A percentile compares a stretch with the other conserved stretches of the same genome.
These are phyloP conservation scores for Yponomeuta evonymella DNA, from an alignment of 2,888 invertebrate species.

Conservation along the genomic window DNA sequence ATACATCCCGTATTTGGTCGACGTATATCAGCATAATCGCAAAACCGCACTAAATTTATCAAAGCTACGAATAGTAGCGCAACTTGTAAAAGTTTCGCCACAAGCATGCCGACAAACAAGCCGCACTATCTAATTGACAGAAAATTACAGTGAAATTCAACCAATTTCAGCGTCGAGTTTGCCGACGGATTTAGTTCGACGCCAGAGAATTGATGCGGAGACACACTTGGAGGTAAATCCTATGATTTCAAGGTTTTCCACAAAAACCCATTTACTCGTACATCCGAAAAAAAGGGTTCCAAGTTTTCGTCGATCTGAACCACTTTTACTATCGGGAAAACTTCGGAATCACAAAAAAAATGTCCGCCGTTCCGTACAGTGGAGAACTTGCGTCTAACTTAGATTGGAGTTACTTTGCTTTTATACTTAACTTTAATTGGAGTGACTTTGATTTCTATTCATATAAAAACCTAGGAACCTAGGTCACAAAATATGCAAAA, in stretches of 20 bases:
- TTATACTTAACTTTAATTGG: too few relatives aligned
- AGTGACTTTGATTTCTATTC: too few relatives aligned
- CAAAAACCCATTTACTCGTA: too few relatives aligned
- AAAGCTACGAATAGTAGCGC: neutral
- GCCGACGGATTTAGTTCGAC: neutral
- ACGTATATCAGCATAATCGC: neutral
- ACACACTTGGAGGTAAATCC: neutral
- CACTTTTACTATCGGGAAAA: too few relatives aligned
- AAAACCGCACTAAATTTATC: neutral
- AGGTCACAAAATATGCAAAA: too few relatives aligned
- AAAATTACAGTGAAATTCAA: neutral
- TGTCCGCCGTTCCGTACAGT: too few relatives aligned
- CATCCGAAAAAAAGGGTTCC: too few relatives aligned
- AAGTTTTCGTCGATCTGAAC: too few relatives aligned
- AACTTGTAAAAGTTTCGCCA: neutral
- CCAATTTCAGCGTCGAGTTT: neutral
- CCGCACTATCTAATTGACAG: neutral
- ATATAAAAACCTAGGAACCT: too few relatives aligned
- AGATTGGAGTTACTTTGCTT: too few relatives aligned
- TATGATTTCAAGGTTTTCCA: neutral
- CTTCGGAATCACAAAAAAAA: too few relatives aligned
- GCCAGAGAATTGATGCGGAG: neutral
- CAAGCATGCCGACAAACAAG: neutral
- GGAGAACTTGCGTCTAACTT: too few relatives aligned
- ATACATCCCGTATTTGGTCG: neutral